Base-by-base conservation (phyloP, 2,888 invertebrate genomes). In the Polydrusus tereticollis region DNA sequence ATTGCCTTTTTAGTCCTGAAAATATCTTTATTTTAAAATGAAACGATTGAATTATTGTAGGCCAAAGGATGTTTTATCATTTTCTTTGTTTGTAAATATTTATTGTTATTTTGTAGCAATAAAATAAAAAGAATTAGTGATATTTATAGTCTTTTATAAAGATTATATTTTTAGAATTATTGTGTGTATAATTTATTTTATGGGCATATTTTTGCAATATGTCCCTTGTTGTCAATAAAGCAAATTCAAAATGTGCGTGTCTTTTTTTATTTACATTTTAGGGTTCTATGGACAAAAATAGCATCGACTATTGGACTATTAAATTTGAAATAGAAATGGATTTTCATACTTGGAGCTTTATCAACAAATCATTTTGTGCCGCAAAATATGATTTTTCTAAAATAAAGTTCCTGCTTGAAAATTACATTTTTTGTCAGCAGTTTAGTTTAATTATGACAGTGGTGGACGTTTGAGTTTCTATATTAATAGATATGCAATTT, bases 71-170 rank as follows among this genome's bases (percentile, higher is more conserved):
- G 55, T 65, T 41, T 55, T 64, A 58, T 33, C 29, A 29, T 55
- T 58, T 58, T 59, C 43, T 76, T 72, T 77, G 72, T 77, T 76
- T 78, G 78, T 80, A 77, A 69, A 78, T 80, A 76, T 71, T 72
- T 72, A 73, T 77, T 78, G 75, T 79, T 80, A 75, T 77, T 79
- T 80, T 78, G 77, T 76, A 77, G 78, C 79, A 80, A 78, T 77
- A 78, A 78, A 78, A 77, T 75, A 73, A 76, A 77, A 66, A 73
- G 72, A 69, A 73, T 76, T 78, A 79, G 81, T 80, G 80, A 81
- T 82, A 80, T 78, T 70, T 79, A 79, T 81, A 81, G 82, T 83
- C 82, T 83, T 83, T 83, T 80, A 83, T 83, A 83, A 83, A 83
- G 82, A 74, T 83, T 82, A 83, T 82, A 82, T 80, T 80, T 80